Conservation (phyloP, 2,888 invertebrate species). For the Zootermopsis nevadensis region DNA sequence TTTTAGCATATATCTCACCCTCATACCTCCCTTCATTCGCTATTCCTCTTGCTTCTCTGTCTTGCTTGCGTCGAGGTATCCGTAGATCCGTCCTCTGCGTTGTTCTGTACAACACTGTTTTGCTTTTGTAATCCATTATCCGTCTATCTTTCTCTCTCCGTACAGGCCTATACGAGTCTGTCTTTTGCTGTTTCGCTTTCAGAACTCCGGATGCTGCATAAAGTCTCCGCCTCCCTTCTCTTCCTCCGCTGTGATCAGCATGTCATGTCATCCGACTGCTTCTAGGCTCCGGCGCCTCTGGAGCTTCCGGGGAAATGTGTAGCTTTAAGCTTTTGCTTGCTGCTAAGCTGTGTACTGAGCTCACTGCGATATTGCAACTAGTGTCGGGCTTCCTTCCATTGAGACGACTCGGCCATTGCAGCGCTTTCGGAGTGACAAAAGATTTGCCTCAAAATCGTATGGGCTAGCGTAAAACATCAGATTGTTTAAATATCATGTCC, state of each 20-base stretch:
- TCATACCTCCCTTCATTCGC: neutral
- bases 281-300: slow-evolving; percentile 36
- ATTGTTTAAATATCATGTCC: too few species aligned
- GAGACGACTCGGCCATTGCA: neutral
- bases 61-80: slow-evolving; percentile 36
- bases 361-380: slow-evolving; percentile 30
- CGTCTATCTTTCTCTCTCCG: slow-evolving; percentile 36
- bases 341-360: slow-evolving; percentile 17
- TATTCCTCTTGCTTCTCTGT: slow-evolving; percentile 19
- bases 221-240: slow-evolving; percentile 1
- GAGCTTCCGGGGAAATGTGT: slow-evolving; percentile 47
- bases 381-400: neutral
- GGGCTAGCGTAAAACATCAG: neutral
- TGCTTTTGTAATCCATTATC: slow-evolving; percentile 45
- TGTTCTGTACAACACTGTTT: slow-evolving; percentile 14
- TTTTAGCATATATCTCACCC: slow-evolving; percentile 28
- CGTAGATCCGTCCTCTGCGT: neutral
- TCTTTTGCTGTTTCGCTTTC: slow-evolving; percentile 41
- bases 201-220: slow-evolving; percentile 45
- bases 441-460: neutral
- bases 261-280: slow-evolving; percentile 47
- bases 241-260: slow-evolving; percentile 42
- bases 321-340: slow-evolving; percentile 46
- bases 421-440: slow-evolving; percentile 4
- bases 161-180: neutral